Evolutionary conservation across 2,113 vertebrate species (phyloP), one percentile per base, ranked within the genome.

Genomic region (Hippocampus mohnikei): DNA sequence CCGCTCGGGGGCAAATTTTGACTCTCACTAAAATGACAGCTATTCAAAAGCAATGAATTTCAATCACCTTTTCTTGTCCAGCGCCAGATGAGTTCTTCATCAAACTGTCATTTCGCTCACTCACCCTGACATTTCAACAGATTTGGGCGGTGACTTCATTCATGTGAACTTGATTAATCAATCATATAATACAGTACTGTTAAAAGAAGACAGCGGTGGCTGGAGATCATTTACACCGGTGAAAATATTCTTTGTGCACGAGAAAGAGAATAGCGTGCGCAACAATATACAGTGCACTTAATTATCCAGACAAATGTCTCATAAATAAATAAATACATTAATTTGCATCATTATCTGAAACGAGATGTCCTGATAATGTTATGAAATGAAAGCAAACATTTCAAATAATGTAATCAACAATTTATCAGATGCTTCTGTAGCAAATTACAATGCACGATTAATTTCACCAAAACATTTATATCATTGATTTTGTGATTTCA

Each of bases 11-110:
- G 72, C 77, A 85, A 82, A 82, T 78, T 92, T 81, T 81, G 79
- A 89, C 83, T 79, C 73, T 69, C 69, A 83, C 59, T 70, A 79
- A 91, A 89, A 91, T 91, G 81, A 87, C 79, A 85, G 58, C 68
- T 71, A 77, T 84, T 86, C 80, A 86, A 82, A 88, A 81, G 84
- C 85, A 87, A 89, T 92, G 83, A 83, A 89, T 91, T 89, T 90
- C 81, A 89, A 89, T 90, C 84, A 88, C 81, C 78, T 84, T 87
- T 87, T 89, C 78, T 86, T 88, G 89, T 88, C 84, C 33, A 71
- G 73, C 50, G 72, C 58, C 60, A 79, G 72, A 91, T 87, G 84
- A 82, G 76, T 83, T 87, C 81, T 61, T 72, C 25, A 69, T 90
- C 85, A 88, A 82, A 78, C 60, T 73, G 75, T 85, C 64, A 68